These are phyloP conservation scores for Pseudochirops cupreus DNA, from an alignment of 2,797 vertebrate genomes.

Conservation along the genomic window DNA sequence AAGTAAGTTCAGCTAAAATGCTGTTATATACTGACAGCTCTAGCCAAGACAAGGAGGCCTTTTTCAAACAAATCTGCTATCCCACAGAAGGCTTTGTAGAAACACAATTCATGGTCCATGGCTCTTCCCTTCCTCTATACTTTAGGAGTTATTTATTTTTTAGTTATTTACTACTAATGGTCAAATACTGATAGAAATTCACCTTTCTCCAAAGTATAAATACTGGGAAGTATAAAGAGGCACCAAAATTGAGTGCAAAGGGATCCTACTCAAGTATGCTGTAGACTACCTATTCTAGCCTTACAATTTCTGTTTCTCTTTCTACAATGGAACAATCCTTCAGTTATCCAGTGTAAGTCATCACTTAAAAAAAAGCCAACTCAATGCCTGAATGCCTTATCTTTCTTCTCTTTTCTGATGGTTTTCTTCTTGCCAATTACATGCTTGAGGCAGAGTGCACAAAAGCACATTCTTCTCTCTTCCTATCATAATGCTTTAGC, in stretches of 20 bases:
- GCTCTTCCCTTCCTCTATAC: not conserved
- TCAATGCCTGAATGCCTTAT: constrained; percentile 62
- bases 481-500: constrained; percentile 65
- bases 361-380: constrained; percentile 65
- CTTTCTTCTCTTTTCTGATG: constrained; percentile 72
- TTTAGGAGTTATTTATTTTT: not conserved
- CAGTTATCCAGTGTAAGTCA: constrained; percentile 69
- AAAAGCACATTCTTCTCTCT: constrained; percentile 62
- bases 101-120: not conserved
- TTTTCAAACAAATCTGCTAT: not conserved
- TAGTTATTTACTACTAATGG: not conserved
- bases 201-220: constrained; percentile 30
- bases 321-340: constrained; percentile 54
- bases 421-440: constrained; percentile 74
- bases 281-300: constrained; percentile 45
- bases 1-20: constrained; percentile 14
- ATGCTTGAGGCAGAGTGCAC: constrained; percentile 70
- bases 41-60: not conserved
- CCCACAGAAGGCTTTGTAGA: not conserved
- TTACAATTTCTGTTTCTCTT: constrained; percentile 44
- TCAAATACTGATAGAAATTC: constrained; percentile 7
- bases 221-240: constrained; percentile 16
- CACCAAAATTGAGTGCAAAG: constrained; percentile 39
- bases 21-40: not conserved
- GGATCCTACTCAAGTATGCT: constrained; percentile 41